These are phyloP conservation scores for Hemiprocne comata DNA, from an alignment of 2,113 vertebrate genomes.

Conservation along the genomic window DNA sequence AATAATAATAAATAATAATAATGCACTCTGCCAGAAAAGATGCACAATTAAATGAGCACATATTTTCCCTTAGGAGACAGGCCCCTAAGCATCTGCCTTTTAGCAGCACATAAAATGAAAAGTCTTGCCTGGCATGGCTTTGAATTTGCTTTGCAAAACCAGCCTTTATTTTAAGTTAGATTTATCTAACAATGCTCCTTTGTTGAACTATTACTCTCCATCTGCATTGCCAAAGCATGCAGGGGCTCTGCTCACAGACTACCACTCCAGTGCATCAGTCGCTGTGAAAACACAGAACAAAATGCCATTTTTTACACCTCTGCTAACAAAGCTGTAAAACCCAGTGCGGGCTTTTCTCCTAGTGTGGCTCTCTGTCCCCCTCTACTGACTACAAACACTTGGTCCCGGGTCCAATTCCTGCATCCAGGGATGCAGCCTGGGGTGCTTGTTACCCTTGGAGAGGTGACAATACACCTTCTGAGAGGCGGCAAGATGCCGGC, in stretches of 20 bases:
- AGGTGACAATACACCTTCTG: neutral
- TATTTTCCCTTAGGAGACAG: neutral
- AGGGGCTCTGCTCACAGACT: neutral
- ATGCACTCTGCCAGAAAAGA: neutral
- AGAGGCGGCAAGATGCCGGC: neutral
- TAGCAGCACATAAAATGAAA: conserved; percentile 26
- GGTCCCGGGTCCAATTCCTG: neutral
- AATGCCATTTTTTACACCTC: neutral
- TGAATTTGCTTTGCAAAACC: conserved; percentile 14
- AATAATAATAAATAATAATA: neutral
- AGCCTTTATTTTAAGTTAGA: neutral
- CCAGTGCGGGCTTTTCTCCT: fast-evolving
- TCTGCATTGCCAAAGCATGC: neutral
- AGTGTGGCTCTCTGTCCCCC: conserved; percentile 44
- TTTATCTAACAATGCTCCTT: neutral
- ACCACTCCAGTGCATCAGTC: neutral
- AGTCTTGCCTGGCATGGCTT: neutral
- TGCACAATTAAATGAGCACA: neutral
- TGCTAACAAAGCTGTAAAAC: neutral
- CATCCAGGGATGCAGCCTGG: neutral
- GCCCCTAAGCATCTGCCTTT: conserved; percentile 24
- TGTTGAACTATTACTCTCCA: neutral
- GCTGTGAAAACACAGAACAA: neutral
- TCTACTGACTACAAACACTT: conserved; percentile 11
- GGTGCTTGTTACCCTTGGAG: conserved; percentile 29